A percentile compares a stretch with the other conserved stretches of the same genome.
Conservation (phyloP, 2,888 invertebrate species). For the Mesochorus sp. region DNA sequence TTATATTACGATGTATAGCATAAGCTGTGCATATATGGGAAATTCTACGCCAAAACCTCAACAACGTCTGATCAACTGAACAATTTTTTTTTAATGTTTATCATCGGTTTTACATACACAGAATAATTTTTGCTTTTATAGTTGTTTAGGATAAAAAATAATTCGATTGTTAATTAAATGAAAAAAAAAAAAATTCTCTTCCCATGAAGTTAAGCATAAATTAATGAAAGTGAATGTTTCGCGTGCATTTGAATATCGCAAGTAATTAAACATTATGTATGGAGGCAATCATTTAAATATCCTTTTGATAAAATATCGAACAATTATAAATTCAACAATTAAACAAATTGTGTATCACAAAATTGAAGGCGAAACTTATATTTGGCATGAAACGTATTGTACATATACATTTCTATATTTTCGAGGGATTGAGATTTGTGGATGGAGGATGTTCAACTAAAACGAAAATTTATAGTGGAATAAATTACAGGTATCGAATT, state of each 20-base stretch:
- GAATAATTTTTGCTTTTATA: neutral
- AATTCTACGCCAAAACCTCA: neutral
- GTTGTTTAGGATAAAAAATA: too few species aligned
- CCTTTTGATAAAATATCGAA: too few species aligned
- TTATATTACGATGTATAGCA: slow-evolving; percentile 58
- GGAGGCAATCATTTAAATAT: too few species aligned
- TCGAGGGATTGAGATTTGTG: slow-evolving; percentile 22
- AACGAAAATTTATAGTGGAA: slow-evolving; percentile 69
- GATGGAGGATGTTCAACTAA: slow-evolving; percentile 39
- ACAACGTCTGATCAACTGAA: neutral
- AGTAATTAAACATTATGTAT: too few species aligned
- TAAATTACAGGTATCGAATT: slow-evolving; percentile 69
- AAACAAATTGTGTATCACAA: too few species aligned
- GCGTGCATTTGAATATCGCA: neutral
- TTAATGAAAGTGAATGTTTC: neutral
- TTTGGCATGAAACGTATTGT: neutral
- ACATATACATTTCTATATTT: neutral
- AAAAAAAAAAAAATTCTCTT: neutral
- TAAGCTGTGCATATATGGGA: slow-evolving; percentile 8
- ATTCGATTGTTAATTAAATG: neutral
- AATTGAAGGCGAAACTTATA: neutral
- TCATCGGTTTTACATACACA: neutral
- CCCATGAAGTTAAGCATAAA: neutral
- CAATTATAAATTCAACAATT: too few species aligned
- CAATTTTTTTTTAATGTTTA: neutral